phyloP scores from a whole-genome alignment of 2,888 invertebrate species.

The Hermaeophaga mercurialis region DNA sequence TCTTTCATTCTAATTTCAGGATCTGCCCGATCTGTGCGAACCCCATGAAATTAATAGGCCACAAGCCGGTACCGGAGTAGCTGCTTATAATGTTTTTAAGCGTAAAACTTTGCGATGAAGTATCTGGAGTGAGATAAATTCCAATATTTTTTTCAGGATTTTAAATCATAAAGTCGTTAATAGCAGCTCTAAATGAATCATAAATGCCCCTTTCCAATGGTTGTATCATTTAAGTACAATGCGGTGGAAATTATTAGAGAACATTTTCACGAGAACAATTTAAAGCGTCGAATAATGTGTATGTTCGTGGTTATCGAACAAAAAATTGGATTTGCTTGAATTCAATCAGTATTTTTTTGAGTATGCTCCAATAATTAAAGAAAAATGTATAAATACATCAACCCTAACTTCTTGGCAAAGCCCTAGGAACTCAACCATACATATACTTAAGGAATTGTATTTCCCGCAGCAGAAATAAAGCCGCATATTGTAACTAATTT shows the following conservation, averaged over 20 bases:
- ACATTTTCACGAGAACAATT: constrained; percentile 44
- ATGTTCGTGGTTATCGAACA: constrained; percentile 31
- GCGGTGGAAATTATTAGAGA: constrained; percentile 49
- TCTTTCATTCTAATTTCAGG: neutral
- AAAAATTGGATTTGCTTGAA: constrained; percentile 12
- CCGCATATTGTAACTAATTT: constrained; percentile 18
- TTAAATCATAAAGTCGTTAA: constrained; percentile 38
- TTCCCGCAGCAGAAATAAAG: neutral
- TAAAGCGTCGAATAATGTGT: constrained; percentile 24
- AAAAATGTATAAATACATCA: constrained; percentile 22
- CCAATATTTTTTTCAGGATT: constrained; percentile 32
- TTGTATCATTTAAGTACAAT: constrained; percentile 45
- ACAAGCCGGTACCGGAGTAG: neutral
- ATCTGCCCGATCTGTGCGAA: neutral
- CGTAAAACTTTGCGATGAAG: constrained; percentile 32
- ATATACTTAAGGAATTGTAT: constrained; percentile 12
- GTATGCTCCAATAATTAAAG: constrained; percentile 22
- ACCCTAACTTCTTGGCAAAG: constrained; percentile 21
- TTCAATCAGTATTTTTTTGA: constrained; percentile 20
- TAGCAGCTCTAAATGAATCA: constrained; percentile 42
- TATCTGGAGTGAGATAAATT: neutral
- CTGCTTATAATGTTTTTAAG: neutral
- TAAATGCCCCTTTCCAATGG: constrained; percentile 37
- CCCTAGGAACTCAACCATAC: constrained; percentile 1
- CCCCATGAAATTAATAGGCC: too few relatives aligned